phyloP scores from a whole-genome alignment of 2,113 vertebrate species.

The Cephalopterus ornatus region DNA sequence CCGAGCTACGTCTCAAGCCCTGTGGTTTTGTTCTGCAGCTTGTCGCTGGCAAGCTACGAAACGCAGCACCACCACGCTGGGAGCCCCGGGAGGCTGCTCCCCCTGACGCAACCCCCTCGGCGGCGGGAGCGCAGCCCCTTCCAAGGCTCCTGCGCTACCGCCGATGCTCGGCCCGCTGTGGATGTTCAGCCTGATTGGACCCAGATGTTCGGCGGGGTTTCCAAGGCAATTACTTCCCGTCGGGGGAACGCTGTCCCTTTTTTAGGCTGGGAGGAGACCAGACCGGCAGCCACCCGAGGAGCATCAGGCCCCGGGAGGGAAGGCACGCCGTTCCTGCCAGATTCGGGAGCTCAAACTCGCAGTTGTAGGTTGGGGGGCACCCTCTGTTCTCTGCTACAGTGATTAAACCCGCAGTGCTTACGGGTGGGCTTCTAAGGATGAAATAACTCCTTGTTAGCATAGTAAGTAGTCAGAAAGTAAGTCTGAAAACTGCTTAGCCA shows the following conservation, averaged over 20 bases:
- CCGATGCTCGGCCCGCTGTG: neutral
- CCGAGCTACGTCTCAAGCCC: neutral
- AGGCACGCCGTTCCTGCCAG: neutral
- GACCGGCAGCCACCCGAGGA: neutral
- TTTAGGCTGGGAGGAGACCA: neutral
- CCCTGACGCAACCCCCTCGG: neutral
- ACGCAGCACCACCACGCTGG: neutral
- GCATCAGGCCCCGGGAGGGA: neutral
- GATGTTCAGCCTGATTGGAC: neutral
- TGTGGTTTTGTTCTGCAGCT: neutral
- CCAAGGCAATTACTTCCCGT: neutral
- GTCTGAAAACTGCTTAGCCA: neutral
- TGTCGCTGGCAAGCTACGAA: neutral
- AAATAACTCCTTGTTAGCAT: neutral
- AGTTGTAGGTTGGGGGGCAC: neutral
- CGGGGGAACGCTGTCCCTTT: neutral
- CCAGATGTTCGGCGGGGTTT: constrained; percentile 19
- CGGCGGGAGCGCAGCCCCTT: neutral
- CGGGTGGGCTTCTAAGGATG: neutral
- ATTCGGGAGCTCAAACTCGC: neutral
- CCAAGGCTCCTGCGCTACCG: neutral
- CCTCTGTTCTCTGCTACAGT: neutral
- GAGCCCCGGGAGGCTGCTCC: neutral
- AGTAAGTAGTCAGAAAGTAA: neutral
- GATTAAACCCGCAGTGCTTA: neutral